A percentile compares a stretch with the other conserved stretches of the same genome.
phyloP scores from a whole-genome alignment of 2,797 vertebrate genomes.

The Masticophis lateralis region DNA sequence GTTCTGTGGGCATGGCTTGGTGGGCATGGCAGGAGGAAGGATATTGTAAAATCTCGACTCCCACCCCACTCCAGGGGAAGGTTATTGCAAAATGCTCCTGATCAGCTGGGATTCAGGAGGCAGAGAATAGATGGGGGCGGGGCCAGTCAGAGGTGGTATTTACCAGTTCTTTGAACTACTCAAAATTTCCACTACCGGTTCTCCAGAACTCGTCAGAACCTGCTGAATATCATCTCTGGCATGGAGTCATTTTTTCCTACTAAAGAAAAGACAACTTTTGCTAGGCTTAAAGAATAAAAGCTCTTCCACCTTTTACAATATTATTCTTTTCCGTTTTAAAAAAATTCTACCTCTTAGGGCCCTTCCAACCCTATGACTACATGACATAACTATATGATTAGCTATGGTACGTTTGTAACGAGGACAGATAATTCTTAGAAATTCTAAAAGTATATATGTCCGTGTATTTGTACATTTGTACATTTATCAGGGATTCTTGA shows the following conservation, averaged over 20 bases:
- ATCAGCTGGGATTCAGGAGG: no score
- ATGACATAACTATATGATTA: constrained; percentile 10
- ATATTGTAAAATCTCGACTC: no score
- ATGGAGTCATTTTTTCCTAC: constrained; percentile 58
- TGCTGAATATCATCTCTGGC: neutral
- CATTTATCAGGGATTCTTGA: neutral
- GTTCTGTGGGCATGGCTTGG: no score
- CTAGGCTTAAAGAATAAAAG: constrained; percentile 53
- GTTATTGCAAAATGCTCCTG: no score
- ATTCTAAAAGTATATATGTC: constrained; percentile 12
- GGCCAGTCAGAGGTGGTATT: no score
- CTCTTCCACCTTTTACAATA: constrained; percentile 52
- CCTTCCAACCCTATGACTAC: neutral
- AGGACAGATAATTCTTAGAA: constrained; percentile 30
- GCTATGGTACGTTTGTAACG: constrained; percentile 23
- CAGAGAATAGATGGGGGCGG: no score
- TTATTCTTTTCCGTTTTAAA: constrained; percentile 53
- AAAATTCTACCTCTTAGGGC: constrained; percentile 37
- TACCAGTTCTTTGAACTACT: no score
- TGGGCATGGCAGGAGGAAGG: no score
- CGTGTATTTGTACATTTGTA: neutral
- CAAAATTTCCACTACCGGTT: no score
- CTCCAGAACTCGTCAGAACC: no score
- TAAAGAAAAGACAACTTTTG: constrained; percentile 63
- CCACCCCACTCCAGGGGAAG: no score